Base-by-base conservation (phyloP, 2,888 invertebrate genomes). In the Trissolcus japonicus region DNA sequence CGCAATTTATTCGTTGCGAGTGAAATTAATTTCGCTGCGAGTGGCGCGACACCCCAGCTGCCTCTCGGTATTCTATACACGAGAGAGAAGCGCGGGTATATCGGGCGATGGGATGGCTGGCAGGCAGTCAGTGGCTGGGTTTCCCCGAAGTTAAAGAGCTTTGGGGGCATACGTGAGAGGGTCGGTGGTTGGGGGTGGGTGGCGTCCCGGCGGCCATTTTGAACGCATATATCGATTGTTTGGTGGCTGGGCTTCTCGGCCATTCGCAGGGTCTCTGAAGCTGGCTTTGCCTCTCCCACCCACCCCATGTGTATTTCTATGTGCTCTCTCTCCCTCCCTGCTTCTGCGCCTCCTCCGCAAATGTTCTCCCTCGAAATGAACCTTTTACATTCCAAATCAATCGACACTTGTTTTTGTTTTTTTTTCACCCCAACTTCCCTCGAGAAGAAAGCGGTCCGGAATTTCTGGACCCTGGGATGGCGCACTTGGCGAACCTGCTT, bases 151-250 rank as follows among this genome's bases (percentile, higher is more conserved):
- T 86, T 86, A 86, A 86, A 86, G 87, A 86, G 86, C 85, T 86
- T 86, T 85, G 86, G 85, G 83, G 86, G 86, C 87, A 87, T 87
- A 87, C 87, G 86, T 87, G 86, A 86, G 82, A 74, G 81, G 80
- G 79, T 79, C 75, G 80, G 35, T 76, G 74, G 82, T 82, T 81
- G 81, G 85, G 86, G 86, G 87, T 86, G 86, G 87, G 86, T 88
- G 86, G 87, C 84, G 86, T 86, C 86, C 86, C 86, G 89, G 89
- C 89, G 87, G 89, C 89, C 89, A 89, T 89, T 89, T 89, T 89
- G 89, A 89, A 89, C 88, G 88, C 88, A 89, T 89, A 89, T 89
- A 89, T 89, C 89, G 89, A 89, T 89, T 89, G 89, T 89, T 89
- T 89, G 89, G 89, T 87, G 88, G 88, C 88, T 86, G 86, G 86